These are phyloP conservation scores for Synanthedon formicaeformis DNA, from an alignment of 2,888 invertebrate genomes.

Conservation along the genomic window DNA sequence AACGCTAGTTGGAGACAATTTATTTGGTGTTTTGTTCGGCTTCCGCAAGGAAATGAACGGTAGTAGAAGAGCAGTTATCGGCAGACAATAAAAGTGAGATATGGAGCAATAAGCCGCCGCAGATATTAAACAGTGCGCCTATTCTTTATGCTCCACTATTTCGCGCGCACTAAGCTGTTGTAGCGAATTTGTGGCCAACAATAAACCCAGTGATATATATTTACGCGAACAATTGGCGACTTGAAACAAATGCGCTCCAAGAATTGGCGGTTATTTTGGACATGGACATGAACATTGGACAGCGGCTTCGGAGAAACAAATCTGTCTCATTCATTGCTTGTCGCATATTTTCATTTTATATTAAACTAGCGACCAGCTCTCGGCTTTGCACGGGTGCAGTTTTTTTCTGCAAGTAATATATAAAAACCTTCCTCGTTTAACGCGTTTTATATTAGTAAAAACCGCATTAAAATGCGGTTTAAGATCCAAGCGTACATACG, in stretches of 20 bases:
- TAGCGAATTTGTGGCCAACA: not conserved
- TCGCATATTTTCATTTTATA: no score
- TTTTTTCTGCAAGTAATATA: no score
- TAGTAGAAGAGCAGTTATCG: conserved; percentile 1
- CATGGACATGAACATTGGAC: no score
- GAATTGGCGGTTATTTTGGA: not conserved
- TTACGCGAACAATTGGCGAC: not conserved
- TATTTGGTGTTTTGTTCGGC: conserved; percentile 8
- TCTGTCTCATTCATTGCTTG: no score
- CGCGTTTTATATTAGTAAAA: no score
- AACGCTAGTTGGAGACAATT: conserved; percentile 2
- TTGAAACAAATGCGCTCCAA: not conserved
- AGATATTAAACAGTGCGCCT: conserved; percentile 12
- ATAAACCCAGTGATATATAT: not conserved
- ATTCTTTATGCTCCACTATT: conserved; percentile 1
- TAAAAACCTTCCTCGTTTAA: no score
- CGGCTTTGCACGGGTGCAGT: no score
- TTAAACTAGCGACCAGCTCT: no score
- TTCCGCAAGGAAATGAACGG: conserved; percentile 8
- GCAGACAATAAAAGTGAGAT: conserved; percentile 18
- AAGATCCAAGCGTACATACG: no score
- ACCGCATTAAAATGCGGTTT: no score
- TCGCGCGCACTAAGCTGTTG: not conserved
- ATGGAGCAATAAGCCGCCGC: conserved; percentile 14
- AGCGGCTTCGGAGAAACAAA: no score